A percentile compares a stretch with the other conserved stretches of the same genome.
These are phyloP conservation scores for Porphyrio hochstetteri DNA, from an alignment of 2,113 vertebrate species.

Conservation along the genomic window DNA sequence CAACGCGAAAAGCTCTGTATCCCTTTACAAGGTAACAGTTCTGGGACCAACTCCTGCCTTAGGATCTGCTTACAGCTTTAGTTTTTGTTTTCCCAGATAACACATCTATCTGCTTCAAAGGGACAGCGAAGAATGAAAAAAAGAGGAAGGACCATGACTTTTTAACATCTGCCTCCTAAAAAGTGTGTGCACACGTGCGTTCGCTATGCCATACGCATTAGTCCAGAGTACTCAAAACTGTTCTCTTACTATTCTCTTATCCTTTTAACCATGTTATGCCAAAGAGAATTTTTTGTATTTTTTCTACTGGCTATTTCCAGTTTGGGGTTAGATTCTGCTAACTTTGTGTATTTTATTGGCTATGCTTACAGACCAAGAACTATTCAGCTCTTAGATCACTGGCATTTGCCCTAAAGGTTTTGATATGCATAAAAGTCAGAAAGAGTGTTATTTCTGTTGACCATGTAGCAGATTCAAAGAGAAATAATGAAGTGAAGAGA, in stretches of 20 bases:
- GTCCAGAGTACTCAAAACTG: not conserved
- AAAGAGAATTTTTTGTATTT: not conserved
- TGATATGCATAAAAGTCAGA: not conserved
- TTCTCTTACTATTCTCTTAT: not conserved
- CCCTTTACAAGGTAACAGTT: not conserved
- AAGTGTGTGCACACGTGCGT: not conserved
- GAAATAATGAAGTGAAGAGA: not conserved
- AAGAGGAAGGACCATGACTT: not conserved
- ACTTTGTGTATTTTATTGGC: not conserved
- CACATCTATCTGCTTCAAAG: not conserved
- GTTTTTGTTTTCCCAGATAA: not conserved
- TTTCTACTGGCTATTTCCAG: not conserved
- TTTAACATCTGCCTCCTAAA: not conserved
- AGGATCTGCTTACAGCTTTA: not conserved
- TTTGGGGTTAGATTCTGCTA: not conserved
- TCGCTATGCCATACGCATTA: rapidly evolving
- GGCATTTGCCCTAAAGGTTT: slow-evolving; percentile 8
- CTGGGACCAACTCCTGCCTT: not conserved
- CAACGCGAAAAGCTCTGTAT: slow-evolving; percentile 5
- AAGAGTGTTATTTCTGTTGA: not conserved
- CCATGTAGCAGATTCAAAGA: not conserved
- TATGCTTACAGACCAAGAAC: not conserved
- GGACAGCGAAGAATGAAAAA: not conserved
- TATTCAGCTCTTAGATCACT: not conserved
- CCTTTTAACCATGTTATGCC: not conserved